A percentile compares a stretch with the other conserved stretches of the same genome.
These are phyloP conservation scores for Zingel zingel DNA, from an alignment of 2,113 vertebrate species.

Conservation along the genomic window DNA sequence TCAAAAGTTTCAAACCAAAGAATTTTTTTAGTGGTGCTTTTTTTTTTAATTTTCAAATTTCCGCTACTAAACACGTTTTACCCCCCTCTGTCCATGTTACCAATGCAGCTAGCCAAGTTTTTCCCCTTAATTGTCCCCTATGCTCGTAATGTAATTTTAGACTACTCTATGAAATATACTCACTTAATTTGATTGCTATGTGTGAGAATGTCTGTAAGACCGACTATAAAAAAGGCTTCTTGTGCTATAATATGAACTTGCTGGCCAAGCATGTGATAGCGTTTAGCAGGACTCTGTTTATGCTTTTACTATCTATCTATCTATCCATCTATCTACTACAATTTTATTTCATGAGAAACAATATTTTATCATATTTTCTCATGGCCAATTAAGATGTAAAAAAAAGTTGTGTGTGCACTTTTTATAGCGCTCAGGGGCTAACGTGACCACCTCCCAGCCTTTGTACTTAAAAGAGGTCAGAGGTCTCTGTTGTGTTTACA, in stretches of 20 bases:
- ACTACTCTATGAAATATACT: constrained; percentile 56
- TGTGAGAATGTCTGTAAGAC: constrained; percentile 56
- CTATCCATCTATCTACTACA: background rate
- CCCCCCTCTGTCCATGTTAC: background rate
- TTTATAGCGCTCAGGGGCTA: constrained; percentile 55
- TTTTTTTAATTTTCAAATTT: too few relatives aligned
- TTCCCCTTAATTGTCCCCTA: constrained; percentile 24
- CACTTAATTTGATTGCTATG: constrained; percentile 61
- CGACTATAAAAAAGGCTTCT: constrained; percentile 55
- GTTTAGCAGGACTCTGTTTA: constrained; percentile 48
- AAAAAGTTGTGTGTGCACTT: constrained; percentile 28
- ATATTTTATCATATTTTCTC: background rate
- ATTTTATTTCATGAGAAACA: background rate
- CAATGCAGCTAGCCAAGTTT: constrained; percentile 11
- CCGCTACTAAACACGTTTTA: background rate
- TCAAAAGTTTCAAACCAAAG: background rate
- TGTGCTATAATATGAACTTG: constrained; percentile 56
- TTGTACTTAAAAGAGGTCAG: constrained; percentile 83
- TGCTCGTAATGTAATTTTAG: constrained; percentile 53
- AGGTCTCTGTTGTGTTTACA: constrained; percentile 88
- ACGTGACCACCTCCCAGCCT: constrained; percentile 75
- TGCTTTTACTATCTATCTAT: background rate
- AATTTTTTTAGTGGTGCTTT: background rate
- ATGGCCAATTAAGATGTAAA: constrained; percentile 4
- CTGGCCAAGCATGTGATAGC: constrained; percentile 61